phyloP scores from a whole-genome alignment of 2,113 vertebrate species.

The Nymphicus hollandicus region DNA sequence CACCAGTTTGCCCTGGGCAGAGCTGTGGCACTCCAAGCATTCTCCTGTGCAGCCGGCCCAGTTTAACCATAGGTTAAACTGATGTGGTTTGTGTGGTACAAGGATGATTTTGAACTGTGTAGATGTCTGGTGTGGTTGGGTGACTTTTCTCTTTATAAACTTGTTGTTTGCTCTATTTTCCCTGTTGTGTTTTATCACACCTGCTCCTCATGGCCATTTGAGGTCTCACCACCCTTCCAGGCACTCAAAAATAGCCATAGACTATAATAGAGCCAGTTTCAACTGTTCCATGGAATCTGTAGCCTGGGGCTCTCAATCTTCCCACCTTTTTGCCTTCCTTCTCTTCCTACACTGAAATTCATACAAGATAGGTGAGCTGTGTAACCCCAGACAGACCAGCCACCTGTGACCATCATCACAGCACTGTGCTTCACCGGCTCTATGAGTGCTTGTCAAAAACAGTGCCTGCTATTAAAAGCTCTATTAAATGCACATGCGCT shows the following conservation, averaged over 20 bases:
- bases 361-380: background rate
- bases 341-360: background rate
- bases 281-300: background rate
- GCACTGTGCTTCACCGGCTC: background rate
- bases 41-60: background rate
- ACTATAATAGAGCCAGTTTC: background rate
- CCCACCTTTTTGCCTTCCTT: background rate
- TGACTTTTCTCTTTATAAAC: background rate
- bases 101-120: background rate
- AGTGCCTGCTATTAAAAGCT: background rate
- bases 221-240: background rate
- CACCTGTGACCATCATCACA: background rate
- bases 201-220: background rate
- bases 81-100: background rate
- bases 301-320: background rate
- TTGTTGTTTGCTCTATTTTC: background rate
- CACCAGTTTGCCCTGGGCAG: background rate
- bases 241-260: background rate
- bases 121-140: background rate
- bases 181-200: background rate
- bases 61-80: background rate
- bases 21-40: background rate
- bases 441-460: accelerated
- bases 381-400: background rate
- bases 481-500: background rate